Conservation (phyloP, 2,888 invertebrate genomes). For the Cephus pygmeus region DNA sequence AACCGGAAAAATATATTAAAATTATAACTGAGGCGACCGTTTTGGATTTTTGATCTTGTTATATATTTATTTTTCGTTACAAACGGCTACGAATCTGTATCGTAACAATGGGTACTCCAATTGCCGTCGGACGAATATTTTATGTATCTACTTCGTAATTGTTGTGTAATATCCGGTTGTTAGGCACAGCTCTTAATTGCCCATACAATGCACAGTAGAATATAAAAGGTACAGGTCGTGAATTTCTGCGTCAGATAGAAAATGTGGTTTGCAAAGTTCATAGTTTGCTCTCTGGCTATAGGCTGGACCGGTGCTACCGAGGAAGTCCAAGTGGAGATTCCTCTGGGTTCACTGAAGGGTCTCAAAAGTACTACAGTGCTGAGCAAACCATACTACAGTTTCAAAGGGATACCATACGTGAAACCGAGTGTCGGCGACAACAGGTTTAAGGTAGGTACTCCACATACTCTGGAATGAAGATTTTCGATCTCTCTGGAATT, state of each 20-base stretch:
- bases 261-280: slow-evolving; percentile 43
- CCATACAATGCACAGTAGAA: slow-evolving; percentile 14
- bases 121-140: background rate
- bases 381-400: slow-evolving; percentile 33
- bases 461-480: background rate
- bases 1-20: background rate
- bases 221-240: slow-evolving; percentile 25
- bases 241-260: background rate
- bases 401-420: slow-evolving; percentile 47
- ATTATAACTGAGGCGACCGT: background rate
- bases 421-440: slow-evolving; percentile 36
- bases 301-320: slow-evolving; percentile 36
- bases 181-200: slow-evolving; percentile 18
- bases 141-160: slow-evolving; percentile 12
- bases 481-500: background rate
- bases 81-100: background rate
- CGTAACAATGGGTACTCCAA: background rate
- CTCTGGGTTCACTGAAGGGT: slow-evolving; percentile 53
- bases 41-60: background rate
- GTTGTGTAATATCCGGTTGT: slow-evolving; percentile 38
- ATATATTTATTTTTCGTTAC: background rate
- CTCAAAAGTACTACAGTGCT: slow-evolving; percentile 39
- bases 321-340: slow-evolving; percentile 48
- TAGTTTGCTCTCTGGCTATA: slow-evolving; percentile 13
- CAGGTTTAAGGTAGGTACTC: slow-evolving; percentile 51